phyloP scores from a whole-genome alignment of 2,797 vertebrate species.

The Enteromius anoplus region DNA sequence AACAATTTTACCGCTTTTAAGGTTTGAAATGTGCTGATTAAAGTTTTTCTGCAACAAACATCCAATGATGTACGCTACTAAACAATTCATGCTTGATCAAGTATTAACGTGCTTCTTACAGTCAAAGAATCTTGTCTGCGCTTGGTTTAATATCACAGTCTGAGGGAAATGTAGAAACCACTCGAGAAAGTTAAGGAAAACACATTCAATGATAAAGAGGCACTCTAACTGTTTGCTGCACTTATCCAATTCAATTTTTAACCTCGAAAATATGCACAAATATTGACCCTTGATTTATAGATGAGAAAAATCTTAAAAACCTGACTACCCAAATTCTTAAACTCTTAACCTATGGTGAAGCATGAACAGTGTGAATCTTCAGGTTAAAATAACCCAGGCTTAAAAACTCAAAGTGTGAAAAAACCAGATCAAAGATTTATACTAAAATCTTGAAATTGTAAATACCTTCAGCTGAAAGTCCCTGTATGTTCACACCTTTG shows the following conservation, averaged over 20 bases:
- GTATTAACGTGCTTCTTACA: neutral
- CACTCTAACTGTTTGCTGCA: too few species aligned
- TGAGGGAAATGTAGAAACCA: neutral
- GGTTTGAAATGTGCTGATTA: neutral
- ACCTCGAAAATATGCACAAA: neutral
- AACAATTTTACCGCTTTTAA: neutral
- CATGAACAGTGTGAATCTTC: neutral
- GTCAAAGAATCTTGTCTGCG: neutral
- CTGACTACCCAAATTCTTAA: neutral
- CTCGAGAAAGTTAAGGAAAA: neutral
- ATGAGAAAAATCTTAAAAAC: neutral
- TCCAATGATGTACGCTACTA: neutral
- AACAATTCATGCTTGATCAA: neutral
- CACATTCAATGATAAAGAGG: neutral
- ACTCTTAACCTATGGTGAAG: neutral
- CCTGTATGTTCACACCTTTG: conserved; percentile 98
- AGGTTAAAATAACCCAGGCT: neutral
- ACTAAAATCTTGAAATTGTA: neutral
- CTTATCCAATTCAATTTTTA: neutral
- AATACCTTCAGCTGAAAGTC: conserved; percentile 94
- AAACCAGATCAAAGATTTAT: neutral
- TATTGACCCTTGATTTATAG: neutral
- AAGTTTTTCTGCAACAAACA: neutral
- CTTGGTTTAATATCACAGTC: neutral
- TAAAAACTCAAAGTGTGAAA: neutral